A percentile compares a stretch with the other conserved stretches of the same genome.
phyloP scores from a whole-genome alignment of 1,140 invertebrate species.

The Lepidurus couesii region DNA sequence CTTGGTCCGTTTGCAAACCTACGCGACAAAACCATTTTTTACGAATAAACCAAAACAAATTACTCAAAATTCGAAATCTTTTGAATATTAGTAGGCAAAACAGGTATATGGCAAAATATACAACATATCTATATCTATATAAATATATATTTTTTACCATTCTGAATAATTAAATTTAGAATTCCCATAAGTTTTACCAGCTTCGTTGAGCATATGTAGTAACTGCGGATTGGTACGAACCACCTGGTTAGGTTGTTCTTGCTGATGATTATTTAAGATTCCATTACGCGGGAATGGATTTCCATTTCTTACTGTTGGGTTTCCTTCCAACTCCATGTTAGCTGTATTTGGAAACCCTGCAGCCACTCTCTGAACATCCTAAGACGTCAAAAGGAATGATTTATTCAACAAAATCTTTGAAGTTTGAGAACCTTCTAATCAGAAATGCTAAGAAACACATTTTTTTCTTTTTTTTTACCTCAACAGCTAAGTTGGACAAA shows the following conservation, averaged over 20 bases:
- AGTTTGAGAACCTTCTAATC: too few relatives aligned
- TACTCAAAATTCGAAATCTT: neutral
- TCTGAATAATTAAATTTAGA: neutral
- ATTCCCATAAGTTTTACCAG: conserved; percentile 20
- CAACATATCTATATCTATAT: too few relatives aligned
- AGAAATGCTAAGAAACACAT: neutral
- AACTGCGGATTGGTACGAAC: conserved; percentile 34
- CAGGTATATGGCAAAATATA: neutral
- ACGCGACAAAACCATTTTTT: neutral
- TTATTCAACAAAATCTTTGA: too few relatives aligned
- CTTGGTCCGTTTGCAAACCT: conserved; percentile 45
- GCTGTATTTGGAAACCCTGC: neutral
- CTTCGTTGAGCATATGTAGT: conserved; percentile 32
- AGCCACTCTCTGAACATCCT: neutral
- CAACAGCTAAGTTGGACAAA: conserved; percentile 59
- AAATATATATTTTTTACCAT: too few relatives aligned
- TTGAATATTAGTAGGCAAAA: neutral
- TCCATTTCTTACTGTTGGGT: conserved; percentile 43
- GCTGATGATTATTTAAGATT: conserved; percentile 1
- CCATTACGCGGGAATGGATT: conserved; percentile 47
- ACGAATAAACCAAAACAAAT: neutral
- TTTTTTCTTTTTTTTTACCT: conserved; percentile 48
- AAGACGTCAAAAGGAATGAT: neutral
- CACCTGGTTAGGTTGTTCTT: conserved; percentile 25
- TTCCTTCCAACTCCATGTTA: neutral